Evolutionary conservation across 2,113 vertebrate species (phyloP).

Genomic region (Macrotus californicus): DNA sequence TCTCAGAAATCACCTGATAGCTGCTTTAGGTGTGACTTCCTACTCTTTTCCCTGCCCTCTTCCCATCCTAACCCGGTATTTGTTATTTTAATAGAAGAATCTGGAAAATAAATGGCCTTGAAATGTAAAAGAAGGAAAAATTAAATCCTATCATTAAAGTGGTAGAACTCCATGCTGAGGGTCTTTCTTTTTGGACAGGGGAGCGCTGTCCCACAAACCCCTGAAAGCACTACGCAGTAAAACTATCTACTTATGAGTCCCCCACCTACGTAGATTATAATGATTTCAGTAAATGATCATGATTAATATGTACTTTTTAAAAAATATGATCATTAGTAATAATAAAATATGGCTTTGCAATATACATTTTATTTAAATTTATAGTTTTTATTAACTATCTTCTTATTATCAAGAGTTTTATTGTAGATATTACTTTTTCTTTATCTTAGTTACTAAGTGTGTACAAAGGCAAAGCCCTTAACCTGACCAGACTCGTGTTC

Average conservation of each 20-base stretch:
- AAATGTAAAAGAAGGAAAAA: slow-evolving; percentile 7
- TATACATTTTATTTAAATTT: slow-evolving; percentile 1
- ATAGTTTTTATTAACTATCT: background rate
- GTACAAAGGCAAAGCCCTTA: background rate
- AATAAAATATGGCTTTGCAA: background rate
- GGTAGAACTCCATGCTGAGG: background rate
- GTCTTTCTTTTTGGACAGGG: background rate
- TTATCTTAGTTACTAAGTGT: background rate
- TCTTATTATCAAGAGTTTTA: background rate
- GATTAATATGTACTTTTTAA: background rate
- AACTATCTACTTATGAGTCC: background rate
- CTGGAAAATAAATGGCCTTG: background rate
- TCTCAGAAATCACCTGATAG: background rate
- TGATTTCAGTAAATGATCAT: background rate
- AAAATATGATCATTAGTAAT: background rate
- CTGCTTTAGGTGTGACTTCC: background rate
- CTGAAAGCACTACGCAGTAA: background rate
- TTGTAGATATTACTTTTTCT: background rate
- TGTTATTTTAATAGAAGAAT: background rate
- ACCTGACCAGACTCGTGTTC: background rate
- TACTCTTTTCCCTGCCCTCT: background rate
- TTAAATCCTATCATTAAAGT: background rate
- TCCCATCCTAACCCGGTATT: background rate
- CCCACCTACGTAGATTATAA: background rate
- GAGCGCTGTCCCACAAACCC: background rate